Base-by-base conservation (phyloP, 2,113 vertebrate species). In the Saimiri boliviensis region DNA sequence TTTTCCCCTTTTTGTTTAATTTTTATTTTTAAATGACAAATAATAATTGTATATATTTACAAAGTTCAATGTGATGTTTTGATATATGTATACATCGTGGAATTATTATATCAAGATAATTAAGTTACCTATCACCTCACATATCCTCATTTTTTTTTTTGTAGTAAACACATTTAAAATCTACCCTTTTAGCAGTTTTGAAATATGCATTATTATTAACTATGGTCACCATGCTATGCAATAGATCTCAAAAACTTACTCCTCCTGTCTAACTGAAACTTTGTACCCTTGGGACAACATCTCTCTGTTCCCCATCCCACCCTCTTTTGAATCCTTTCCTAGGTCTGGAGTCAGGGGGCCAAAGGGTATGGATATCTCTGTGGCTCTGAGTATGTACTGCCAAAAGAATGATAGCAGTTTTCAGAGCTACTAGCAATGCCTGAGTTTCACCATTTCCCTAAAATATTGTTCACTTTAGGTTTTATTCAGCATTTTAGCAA, bases 401-500 rank as follows among this genome's bases (percentile, higher is more conserved):
- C 74, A 93, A 93, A 96, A 93, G 56, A 82, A 91, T 56, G 37
- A 3, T 54, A 76, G 77, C 45, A 27, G 16, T 42, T 85, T 86
- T 10, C 30, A 81, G 20, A 79, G 6, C 37, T 23, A 68, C 52
- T 74, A 80, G 82, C 45, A 91, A 73, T 79, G 76, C 60, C 58
- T 71, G 66, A 91, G n/a, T 79, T 95, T 66, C 94, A 91, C 32
- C 13, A 71, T 86, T 88, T 91, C 47, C 40, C 71, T 45, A 74
- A 86, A 66, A 45, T 37, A 88, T 30, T 93, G 49, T 47, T 37
- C 25, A 86, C 1, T 2, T 92, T 60, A 49, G 37, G n/a, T 81
- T 89, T 89, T 86, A 88, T 45, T 93, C 47, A 91, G 76, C 25
- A 86, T 79, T 91, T 92, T 23, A 49, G 95, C 94, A 93, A 52